A percentile compares a stretch with the other conserved stretches of the same genome.
Conservation (phyloP, 2,113 vertebrate genomes). For the Oenanthe melanoleuca region DNA sequence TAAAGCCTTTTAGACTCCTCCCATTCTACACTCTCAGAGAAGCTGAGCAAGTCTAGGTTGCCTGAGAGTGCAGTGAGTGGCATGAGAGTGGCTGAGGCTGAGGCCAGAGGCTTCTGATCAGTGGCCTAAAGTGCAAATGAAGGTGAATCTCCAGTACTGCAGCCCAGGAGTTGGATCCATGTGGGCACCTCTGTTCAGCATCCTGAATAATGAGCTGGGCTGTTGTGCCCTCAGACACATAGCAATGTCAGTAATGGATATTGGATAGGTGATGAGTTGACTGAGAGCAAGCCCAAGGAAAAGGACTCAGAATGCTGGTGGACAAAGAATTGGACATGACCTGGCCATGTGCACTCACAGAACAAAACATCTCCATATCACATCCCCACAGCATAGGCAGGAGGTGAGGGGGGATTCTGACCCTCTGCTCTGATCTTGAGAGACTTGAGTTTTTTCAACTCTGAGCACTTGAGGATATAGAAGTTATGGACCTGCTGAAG, state of each 20-base stretch:
- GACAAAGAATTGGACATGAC: not conserved
- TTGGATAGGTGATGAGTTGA: not conserved
- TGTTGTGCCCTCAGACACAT: fast-evolving
- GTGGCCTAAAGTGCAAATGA: not conserved
- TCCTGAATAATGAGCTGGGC: too few relatives aligned
- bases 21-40: not conserved
- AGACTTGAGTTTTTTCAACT: not conserved
- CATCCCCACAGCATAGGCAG: fast-evolving
- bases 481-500: not conserved
- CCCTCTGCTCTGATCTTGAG: too few relatives aligned
- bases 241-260: not conserved
- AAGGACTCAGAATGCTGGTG: not conserved
- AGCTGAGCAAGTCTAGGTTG: fast-evolving
- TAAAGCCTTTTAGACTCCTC: not conserved
- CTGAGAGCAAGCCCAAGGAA: not conserved
- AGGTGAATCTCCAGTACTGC: not conserved
- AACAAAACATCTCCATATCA: fast-evolving
- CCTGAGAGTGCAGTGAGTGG: not conserved
- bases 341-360: not conserved
- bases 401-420: not conserved
- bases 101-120: not conserved
- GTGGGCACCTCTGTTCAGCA: too few relatives aligned
- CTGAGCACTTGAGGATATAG: fast-evolving
- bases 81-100: not conserved
- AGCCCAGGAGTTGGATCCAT: fast-evolving